Percentiles rank a stretch among this genome's conserved stretches.
phyloP scores from a whole-genome alignment of 1,140 invertebrate genomes.

The Dendroctonus ponderosae region DNA sequence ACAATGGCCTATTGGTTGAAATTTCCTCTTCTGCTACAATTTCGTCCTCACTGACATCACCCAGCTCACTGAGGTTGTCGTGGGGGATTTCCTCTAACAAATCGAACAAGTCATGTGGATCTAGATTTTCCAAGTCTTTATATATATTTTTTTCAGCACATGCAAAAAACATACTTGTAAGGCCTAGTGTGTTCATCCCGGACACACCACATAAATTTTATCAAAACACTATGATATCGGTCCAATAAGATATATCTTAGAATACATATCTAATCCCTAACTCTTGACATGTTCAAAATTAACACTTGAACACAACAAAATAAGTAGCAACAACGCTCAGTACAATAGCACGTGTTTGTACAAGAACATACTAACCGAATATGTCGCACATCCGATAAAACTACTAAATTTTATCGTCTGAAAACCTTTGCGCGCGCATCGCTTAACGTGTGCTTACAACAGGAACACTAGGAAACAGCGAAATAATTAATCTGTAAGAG shows the following conservation, averaged over 20 bases:
- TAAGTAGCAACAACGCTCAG: too few relatives aligned
- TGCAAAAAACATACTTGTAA: neutral
- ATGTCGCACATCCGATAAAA: too few relatives aligned
- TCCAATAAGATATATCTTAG: too few relatives aligned
- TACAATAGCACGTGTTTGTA: neutral
- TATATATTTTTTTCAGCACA: neutral
- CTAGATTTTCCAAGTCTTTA: neutral
- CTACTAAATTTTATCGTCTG: neutral
- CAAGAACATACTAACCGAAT: too few relatives aligned
- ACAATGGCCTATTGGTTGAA: neutral
- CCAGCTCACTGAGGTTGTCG: constrained; percentile 1
- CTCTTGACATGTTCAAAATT: too few relatives aligned
- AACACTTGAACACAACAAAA: too few relatives aligned
- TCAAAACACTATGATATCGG: too few relatives aligned
- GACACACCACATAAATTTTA: neutral
- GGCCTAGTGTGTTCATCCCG: neutral
- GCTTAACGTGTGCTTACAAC: too few relatives aligned
- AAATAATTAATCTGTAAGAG: too few relatives aligned
- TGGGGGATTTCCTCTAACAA: neutral
- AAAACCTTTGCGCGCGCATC: constrained; percentile 22
- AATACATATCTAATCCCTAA: too few relatives aligned
- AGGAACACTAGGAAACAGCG: too few relatives aligned
- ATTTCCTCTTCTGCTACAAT: neutral
- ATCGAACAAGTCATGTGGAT: neutral
- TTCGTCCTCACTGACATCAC: constrained; percentile 1